Evolutionary conservation across 2,888 invertebrate species (phyloP), one percentile per base, ranked within the genome.

Genomic region (Melanargia galathea): DNA sequence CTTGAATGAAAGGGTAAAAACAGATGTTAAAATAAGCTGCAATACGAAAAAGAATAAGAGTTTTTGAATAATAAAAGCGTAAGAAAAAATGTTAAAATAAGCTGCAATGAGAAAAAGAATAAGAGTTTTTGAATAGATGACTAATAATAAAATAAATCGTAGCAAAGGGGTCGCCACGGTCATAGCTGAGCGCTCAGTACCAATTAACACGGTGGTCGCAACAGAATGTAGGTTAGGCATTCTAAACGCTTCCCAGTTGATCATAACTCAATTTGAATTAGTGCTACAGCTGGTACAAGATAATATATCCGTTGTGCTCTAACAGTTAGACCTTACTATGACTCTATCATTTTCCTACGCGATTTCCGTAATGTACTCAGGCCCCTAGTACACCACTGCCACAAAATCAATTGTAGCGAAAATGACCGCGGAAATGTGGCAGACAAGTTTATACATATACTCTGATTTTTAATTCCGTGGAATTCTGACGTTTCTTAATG

Each of bases 181-280:
- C 70, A 68, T 60, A 63, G 59, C 63, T 45, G 59, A 66, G 35
- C 59, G 64, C 62, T 45, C 62, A 66, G 56, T 60, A 62, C 63
- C 62, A 70, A 70, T 70, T 68, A 70, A 66, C 63, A 68, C 70
- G 66, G 63, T 70, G 63, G 64, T 68, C 68, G 62, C 68, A 62
- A 54, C 62, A 66, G 66, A 65, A 70, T 68, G 62, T 70, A 66
- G 68, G 70, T 68, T 70, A 68, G 63, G 61, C 65, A 62, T 66
- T 66, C 63, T 70, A 64, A 68, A 67, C 63, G 66, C 69, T 70
- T 69, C 70, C 69, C 69, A 69, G 67, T 62, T 38, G 63, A 58
- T 64, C 65, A 66, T 67, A 70, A 67, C 56, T 69, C 64, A 57
- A 64, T 65, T 55, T 60, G 60, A 68, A 63, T 62, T 62, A 51